Conservation (phyloP, 2,888 invertebrate species). For the Hirtodrosophila duncani region DNA sequence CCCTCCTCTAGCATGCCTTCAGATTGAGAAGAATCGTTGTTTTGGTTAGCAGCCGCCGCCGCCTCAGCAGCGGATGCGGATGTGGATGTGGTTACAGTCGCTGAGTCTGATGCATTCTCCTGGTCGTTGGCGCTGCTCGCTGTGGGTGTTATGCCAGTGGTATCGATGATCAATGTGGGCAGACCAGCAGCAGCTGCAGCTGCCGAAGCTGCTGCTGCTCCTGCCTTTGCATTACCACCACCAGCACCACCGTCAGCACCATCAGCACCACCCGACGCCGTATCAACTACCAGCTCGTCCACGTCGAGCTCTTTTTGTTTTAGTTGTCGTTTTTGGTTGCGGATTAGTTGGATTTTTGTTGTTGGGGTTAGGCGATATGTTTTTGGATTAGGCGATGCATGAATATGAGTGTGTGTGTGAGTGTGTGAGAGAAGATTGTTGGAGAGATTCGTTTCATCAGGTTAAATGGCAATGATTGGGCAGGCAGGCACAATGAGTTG, state of each 20-base stretch:
- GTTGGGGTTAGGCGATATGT: conserved; percentile 21
- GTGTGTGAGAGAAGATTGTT: conserved; percentile 1
- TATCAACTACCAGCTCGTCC: conserved; percentile 63
- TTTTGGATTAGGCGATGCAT: conserved; percentile 16
- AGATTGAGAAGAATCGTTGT: conserved; percentile 77
- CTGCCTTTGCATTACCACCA: not conserved
- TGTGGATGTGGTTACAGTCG: conserved; percentile 2
- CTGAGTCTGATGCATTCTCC: conserved; percentile 19
- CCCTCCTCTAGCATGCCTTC: conserved; percentile 89
- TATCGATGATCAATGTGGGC: conserved; percentile 59
- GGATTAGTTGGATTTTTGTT: conserved; percentile 8
- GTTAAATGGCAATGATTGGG: too few relatives aligned
- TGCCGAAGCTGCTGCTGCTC: conserved; percentile 1
- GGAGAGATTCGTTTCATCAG: conserved; percentile 2
- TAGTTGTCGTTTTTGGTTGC: conserved; percentile 8
- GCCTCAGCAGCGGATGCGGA: conserved; percentile 10
- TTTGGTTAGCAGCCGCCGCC: conserved; percentile 33
- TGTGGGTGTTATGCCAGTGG: conserved; percentile 35
- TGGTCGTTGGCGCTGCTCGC: conserved; percentile 2
- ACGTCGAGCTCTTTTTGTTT: conserved; percentile 62
- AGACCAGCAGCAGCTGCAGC: conserved; percentile 14
- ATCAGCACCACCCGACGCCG: conserved; percentile 38
- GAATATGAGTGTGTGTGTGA: conserved; percentile 2
- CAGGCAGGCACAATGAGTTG: too few relatives aligned
- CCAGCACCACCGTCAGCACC: conserved; percentile 15